Percentiles rank a stretch among this genome's conserved stretches.
Evolutionary conservation across 23 tunicate species (phyloP).

Genomic region (Ciona savignyi): DNA sequence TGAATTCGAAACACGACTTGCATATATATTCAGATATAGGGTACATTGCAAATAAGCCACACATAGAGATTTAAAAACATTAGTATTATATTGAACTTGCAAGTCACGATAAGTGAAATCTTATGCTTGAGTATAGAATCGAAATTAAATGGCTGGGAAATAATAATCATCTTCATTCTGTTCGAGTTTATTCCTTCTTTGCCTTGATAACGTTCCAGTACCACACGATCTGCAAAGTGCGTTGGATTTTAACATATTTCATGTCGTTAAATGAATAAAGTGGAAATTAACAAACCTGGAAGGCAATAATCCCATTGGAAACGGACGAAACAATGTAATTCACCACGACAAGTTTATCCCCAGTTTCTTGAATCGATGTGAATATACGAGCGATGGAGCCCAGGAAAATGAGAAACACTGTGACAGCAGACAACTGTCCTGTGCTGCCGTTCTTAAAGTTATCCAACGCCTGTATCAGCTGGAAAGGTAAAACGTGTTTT

Average conservation of each 20-base stretch:
- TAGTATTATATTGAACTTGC: too few species aligned
- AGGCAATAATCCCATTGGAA: slow-evolving; percentile 54
- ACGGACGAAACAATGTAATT: slow-evolving; percentile 49
- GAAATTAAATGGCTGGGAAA: too few species aligned
- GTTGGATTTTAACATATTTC: neutral
- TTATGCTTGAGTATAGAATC: too few species aligned
- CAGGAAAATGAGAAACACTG: slow-evolving; percentile 59
- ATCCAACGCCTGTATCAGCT: slow-evolving; percentile 51
- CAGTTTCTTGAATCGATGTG: slow-evolving; percentile 96
- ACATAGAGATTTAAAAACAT: too few species aligned
- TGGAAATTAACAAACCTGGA: slow-evolving; percentile 38
- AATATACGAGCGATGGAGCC: slow-evolving; percentile 84
- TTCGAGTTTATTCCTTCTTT: neutral
- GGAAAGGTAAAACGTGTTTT: too few species aligned
- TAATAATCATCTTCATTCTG: too few species aligned
- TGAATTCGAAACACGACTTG: too few species aligned
- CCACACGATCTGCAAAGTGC: neutral
- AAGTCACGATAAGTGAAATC: too few species aligned
- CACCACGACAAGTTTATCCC: slow-evolving; percentile 62
- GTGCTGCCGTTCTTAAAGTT: slow-evolving; percentile 60
- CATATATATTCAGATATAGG: too few species aligned
- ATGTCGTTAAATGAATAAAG: neutral
- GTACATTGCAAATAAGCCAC: too few species aligned
- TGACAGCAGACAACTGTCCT: slow-evolving; percentile 85
- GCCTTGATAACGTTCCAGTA: neutral